phyloP scores from a whole-genome alignment of 2,888 invertebrate species.

The Hermaeophaga mercurialis region DNA sequence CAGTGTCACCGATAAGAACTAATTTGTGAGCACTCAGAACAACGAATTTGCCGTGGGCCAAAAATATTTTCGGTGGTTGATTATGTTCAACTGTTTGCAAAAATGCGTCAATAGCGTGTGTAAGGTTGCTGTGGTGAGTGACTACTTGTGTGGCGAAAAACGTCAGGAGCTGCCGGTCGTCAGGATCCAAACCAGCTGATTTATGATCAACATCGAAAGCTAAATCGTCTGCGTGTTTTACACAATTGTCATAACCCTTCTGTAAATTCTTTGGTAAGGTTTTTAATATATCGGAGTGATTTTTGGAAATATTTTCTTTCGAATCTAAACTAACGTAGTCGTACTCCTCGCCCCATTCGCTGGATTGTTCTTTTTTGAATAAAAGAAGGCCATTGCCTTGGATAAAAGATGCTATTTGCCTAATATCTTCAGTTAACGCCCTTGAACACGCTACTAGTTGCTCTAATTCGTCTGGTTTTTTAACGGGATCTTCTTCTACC shows the following conservation, averaged over 20 bases:
- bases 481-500: slow-evolving; percentile 56
- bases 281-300: slow-evolving; percentile 75
- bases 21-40: slow-evolving; percentile 92
- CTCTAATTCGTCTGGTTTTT: slow-evolving; percentile 82
- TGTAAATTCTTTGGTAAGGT: slow-evolving; percentile 74
- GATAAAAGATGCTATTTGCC: slow-evolving; percentile 88
- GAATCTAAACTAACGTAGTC: slow-evolving; percentile 89
- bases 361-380: slow-evolving; percentile 69
- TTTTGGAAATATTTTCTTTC: slow-evolving; percentile 71
- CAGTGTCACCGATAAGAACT: slow-evolving; percentile 92
- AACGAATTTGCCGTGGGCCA: slow-evolving; percentile 93
- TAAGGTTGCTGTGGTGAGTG: slow-evolving; percentile 82
- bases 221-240: slow-evolving; percentile 73
- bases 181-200: slow-evolving; percentile 64
- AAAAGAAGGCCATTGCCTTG: slow-evolving; percentile 82
- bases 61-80: slow-evolving; percentile 91
- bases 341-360: slow-evolving; percentile 82
- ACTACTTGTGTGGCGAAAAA: slow-evolving; percentile 89
- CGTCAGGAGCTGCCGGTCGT: slow-evolving; percentile 81
- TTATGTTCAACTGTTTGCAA: slow-evolving; percentile 89
- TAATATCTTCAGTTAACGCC: slow-evolving; percentile 86
- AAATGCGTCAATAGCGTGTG: slow-evolving; percentile 91
- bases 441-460: slow-evolving; percentile 86
- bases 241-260: slow-evolving; percentile 75
- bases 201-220: slow-evolving; percentile 62